These are phyloP conservation scores for Elephas maximus DNA, from an alignment of 2,113 vertebrate species.

Conservation along the genomic window DNA sequence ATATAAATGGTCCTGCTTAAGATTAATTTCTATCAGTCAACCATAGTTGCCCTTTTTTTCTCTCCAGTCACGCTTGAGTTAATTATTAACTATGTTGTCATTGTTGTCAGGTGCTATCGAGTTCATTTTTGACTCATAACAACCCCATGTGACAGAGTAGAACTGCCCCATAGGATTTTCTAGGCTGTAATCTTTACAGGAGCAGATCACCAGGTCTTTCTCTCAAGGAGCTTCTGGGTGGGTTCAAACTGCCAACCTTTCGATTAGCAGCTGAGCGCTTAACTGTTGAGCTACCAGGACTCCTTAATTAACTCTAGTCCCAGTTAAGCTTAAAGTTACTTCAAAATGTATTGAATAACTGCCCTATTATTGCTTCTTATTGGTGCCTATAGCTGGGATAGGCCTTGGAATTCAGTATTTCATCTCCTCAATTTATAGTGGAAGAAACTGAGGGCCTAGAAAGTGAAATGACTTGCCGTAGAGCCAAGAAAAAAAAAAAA, in stretches of 20 bases:
- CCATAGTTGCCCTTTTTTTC: conserved; percentile 6
- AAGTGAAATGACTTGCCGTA: neutral
- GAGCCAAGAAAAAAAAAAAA: neutral
- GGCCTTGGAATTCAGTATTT: neutral
- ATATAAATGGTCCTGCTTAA: neutral
- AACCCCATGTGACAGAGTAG: too few species aligned
- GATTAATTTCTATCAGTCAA: neutral
- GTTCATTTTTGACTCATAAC: neutral
- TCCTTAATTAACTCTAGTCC: conserved; percentile 11
- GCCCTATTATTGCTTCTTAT: conserved; percentile 13
- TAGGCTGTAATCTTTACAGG: neutral
- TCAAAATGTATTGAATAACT: neutral
- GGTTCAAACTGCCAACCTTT: neutral
- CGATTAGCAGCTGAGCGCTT: neutral
- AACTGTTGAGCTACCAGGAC: neutral
- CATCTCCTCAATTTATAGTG: neutral
- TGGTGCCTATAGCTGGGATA: conserved; percentile 2
- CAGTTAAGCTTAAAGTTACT: conserved; percentile 60
- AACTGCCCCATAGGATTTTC: neutral
- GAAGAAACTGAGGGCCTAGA: neutral
- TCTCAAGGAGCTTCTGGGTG: neutral
- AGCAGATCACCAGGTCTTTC: neutral
- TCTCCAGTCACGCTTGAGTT: conserved; percentile 20
- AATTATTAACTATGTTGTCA: conserved; percentile 55
- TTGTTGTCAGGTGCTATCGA: neutral